Base-by-base conservation (phyloP, 1,140 invertebrate genomes). In the Sitodiplosis mosellana region DNA sequence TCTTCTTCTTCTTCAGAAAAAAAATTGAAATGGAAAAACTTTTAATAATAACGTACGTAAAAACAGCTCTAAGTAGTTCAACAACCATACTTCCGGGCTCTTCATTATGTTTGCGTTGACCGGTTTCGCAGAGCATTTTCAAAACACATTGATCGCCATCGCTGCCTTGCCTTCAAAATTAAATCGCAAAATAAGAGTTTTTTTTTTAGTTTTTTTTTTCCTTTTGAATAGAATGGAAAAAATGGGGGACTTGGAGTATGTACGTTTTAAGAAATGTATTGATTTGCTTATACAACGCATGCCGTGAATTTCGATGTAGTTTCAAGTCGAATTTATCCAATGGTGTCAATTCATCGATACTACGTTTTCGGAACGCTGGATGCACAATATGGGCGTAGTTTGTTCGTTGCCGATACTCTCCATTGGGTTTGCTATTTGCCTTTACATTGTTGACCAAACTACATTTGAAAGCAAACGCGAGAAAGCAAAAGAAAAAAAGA, bases 91-190 rank as follows among this genome's bases (percentile, higher is more conserved):
- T 55, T 14, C 58, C 59, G 1, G 61, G 61, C n/a, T 55, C 73
- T 48, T 76, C 69, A 47, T 70, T 59, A 2, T 78, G 56, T 1
- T 78, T 75, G 50, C 73, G 72, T 55, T 77, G 73, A 0, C 79
- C 80, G 10, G 80, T 76, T 57, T 86, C 80, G 55, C 82, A 86
- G 47, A 86, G 78, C n/a, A 74, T 75, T 38, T 78, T 71, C 52
- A 82, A 57, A 27, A 84, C 65, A 56, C 82, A 85, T 45, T 76
- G 68, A 52, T 68, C 64, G 1, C 81, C 80, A 55, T 77, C 69
- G 47, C 72, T 61, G 33, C 53, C 56, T 5, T 54, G 56, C 46
- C 62, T 64, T 27, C 2, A 45, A n/a, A 45, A 45, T 22, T 12
- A 43, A 18, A 38, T 38, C 4, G 7, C 7, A 38, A n/a, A n/a